Percentiles rank a stretch among this genome's conserved stretches.
phyloP scores from a whole-genome alignment of 2,797 vertebrate genomes.

The Merluccius polli region DNA sequence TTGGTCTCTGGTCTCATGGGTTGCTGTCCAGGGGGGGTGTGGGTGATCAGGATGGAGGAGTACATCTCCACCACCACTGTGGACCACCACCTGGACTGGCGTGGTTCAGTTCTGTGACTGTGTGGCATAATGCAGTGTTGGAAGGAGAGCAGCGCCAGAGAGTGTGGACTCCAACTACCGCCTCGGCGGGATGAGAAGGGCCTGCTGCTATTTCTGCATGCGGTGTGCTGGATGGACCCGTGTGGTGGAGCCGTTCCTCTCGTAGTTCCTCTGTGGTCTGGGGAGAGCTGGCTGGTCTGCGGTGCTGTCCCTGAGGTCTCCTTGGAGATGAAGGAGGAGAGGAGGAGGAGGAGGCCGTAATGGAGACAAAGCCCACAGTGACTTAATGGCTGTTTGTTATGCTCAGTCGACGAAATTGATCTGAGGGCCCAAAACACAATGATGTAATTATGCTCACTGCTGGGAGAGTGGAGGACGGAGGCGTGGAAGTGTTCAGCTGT shows the following conservation, averaged over 20 bases:
- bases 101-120: no score
- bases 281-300: background rate
- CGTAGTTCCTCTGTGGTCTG: background rate
- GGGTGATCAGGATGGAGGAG: background rate
- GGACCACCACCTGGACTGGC: background rate
- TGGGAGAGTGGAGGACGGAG: constrained; percentile 22
- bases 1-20: background rate
- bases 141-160: background rate
- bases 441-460: constrained; percentile 51
- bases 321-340: constrained; percentile 39
- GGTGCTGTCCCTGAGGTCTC: constrained; percentile 28
- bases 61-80: background rate
- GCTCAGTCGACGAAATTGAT: constrained; percentile 56
- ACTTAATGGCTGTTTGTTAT: constrained; percentile 66
- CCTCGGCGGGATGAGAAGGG: background rate
- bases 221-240: background rate
- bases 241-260: background rate
- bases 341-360: constrained; percentile 29
- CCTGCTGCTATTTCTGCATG: background rate
- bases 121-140: background rate
- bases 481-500: background rate
- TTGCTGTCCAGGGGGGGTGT: background rate
- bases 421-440: constrained; percentile 60
- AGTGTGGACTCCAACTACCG: background rate
- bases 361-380: constrained; percentile 41